Base-by-base conservation (phyloP, 2,113 vertebrate genomes). In the Gasterosteus nipponicus region DNA sequence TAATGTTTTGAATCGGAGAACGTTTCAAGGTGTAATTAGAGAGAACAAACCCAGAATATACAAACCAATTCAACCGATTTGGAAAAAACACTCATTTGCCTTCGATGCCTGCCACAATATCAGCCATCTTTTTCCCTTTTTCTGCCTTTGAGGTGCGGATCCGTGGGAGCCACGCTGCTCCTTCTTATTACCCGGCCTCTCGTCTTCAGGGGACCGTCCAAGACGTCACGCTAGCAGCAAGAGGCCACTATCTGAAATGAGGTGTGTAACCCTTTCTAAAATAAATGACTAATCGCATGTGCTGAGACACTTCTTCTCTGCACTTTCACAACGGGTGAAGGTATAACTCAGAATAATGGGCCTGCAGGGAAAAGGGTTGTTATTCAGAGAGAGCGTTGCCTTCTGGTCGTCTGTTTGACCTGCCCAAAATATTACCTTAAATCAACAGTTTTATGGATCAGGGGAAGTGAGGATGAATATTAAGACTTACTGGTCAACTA, bases 1-100 rank as follows among this genome's bases (percentile, higher is more conserved):
- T 59, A 62, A 81, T 62, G 69, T 60, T 80, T 82, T 22, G 26
- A 79, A 29, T 66, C 76, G 59, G 31, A 64, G 31, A 49, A 19
- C 49, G 33, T 67, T 75, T 79, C 42, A 16, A 47, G 59, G 58
- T 67, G 14, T 63, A 53, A 80, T 75, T 73, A 77, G 3, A 33
- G n/a, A 46, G 54, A 69, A 35, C 47, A 60, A 31, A 54, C 14
- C 6, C 14, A 0, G 57, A 59, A 57, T 78, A 46, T 51, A 31
- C 57, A 19, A 56, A 78, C 18, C 33, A n/a, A 41, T 71, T 83
- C 61, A 1, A 47, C 59, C 70, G 49, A 73, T 77, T 73, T 73
- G 44, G 35, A n/a, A n/a, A 46, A 46, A 67, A 41, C 47, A 49
- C 47, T 42, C 71, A 83, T 70, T 66, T 56, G n/a, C 5, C 39